Evolutionary conservation across 2,113 vertebrate species (phyloP), one percentile per base, ranked within the genome.

Genomic region (Osmerus eperlanus): DNA sequence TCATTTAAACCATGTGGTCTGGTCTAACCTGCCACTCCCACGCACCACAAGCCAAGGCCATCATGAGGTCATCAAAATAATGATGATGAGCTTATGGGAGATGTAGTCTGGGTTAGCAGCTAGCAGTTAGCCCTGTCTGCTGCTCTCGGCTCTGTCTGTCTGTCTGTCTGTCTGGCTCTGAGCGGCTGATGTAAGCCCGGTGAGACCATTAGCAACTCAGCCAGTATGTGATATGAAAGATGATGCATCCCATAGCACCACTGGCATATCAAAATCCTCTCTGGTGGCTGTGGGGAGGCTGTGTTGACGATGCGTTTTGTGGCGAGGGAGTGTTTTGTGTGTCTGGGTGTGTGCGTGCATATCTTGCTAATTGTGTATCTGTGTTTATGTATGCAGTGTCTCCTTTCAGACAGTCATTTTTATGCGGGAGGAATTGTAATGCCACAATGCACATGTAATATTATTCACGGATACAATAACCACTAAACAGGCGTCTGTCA

Each of bases 31-130:
- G 15, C 3, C 4, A 56, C 15, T 56, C 55, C 55, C 16, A 56
- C 55, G 16, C 18, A 3, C 54, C 54, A 56, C 8, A 56, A 56
- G 55, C 55, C 55, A 47, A 16, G 64, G 41, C 64, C 32, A 52
- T 65, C 41, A 65, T 65, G 36, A 41, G 11, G 36, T 21, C 6
- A 14, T 65, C 11, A 23, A 21, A 41, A 11, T 51, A 51, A 21
- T 12, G 41, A 9, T 65, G 41, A 51, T 51, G 41, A 14, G 5
- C n/a, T 47, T 60, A 8, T 53, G 56, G 32, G 16, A 16, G 15
- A 32, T 64, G 32, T 64, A 47, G 41, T 56, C 64, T 58, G 65
- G 73, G 84, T 86, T 29, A 54, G 47, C 66, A 18, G 29, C 82
- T 70, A 66, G 52, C 18, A 15, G 59, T 13, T 62, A 56, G 18